Evolutionary conservation across 2,888 invertebrate species (phyloP), one percentile per base, ranked within the genome.

Genomic region (Eilema sororculum): DNA sequence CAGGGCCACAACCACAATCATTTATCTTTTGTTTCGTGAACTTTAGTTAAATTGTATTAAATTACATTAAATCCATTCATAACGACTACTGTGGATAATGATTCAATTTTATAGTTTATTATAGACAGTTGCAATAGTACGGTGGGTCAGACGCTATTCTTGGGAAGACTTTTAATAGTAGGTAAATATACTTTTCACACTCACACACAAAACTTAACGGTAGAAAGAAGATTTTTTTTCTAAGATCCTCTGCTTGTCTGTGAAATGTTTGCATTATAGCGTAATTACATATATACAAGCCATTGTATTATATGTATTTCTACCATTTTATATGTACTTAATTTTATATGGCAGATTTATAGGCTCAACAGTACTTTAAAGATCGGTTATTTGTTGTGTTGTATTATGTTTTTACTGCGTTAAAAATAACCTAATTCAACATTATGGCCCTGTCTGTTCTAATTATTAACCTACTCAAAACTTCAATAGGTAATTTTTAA

Each of bases 1-100:
- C 59, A 68, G 65, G 68, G 60, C 71, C 59, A 71, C 65, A 65
- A 65, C 20, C n/a, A n/a, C n/a, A 25, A 62, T 25, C 9, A 41
- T 20, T 41, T 61, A 22, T 37, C 24, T 37, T 24, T 13, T 20
- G 22, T 16, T 13, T 62, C 61, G 24, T 24, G 37, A 61, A 62
- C 12, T 61, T 33, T 30, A 33, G 12, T 4, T 22, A 8, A 24
- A 37, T 37, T 0, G 2, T 8, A 37, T 24, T 2, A 8, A 62
- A 37, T 24, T 0, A 16, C 8, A 16, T 62, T 24, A 24, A 37
- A 24, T n/a, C 13, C 61, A 37, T 24, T 20, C 22, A 12, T 62
- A 12, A 22, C 10, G 33, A 20, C 37, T 37, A 33, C 30, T 30
- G 60, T 33, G 22, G n/a, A 61, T 9, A 61, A 0, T n/a, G 22